These are phyloP conservation scores for Rhopalosiphum padi DNA, from an alignment of 1,140 invertebrate species.

Conservation along the genomic window DNA sequence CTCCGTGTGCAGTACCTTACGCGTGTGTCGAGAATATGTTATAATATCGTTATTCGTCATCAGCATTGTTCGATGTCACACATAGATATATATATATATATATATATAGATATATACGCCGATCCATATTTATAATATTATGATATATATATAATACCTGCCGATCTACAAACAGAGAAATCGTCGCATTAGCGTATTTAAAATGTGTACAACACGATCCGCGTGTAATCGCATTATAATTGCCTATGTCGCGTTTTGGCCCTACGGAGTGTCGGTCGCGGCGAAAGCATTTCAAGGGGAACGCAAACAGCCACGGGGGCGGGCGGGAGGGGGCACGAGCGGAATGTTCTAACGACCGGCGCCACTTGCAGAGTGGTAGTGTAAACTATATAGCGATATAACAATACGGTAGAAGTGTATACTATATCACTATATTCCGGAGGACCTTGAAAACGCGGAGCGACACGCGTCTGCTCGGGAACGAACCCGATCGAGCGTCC, in stretches of 20 bases:
- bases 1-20: not conserved
- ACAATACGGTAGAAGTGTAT: not conserved
- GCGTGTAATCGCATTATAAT: not conserved
- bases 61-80: constrained; percentile 10
- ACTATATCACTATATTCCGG: not conserved
- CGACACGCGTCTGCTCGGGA: too few relatives aligned
- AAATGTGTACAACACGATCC: not conserved
- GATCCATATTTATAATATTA: not conserved
- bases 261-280: not conserved
- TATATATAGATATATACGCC: too few relatives aligned
- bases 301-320: not conserved
- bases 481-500: not conserved
- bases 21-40: not conserved
- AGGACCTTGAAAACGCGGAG: not conserved
- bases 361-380: not conserved
- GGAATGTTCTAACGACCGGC: not conserved
- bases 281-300: not conserved
- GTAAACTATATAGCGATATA: not conserved
- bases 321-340: not conserved
- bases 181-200: not conserved
- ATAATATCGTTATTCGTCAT: not conserved
- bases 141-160: not conserved
- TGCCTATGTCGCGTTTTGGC: not conserved
- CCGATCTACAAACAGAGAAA: not conserved
- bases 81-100: not conserved